Evolutionary conservation across 2,113 vertebrate genomes (phyloP).

Genomic region (Alosa alosa): DNA sequence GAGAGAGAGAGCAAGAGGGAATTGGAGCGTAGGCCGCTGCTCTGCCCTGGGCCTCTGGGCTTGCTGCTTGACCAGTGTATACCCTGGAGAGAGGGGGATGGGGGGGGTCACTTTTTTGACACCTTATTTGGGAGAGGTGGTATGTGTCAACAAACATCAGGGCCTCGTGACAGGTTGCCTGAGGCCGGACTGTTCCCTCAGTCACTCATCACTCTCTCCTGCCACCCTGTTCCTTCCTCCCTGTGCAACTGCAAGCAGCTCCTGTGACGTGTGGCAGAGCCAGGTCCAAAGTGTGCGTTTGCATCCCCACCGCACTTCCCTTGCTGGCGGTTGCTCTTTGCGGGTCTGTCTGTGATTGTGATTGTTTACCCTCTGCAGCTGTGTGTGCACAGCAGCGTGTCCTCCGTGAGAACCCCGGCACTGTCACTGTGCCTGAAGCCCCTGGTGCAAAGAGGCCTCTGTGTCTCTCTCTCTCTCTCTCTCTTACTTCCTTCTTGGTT

Average conservation of each 20-base stretch:
- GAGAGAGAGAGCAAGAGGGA: neutral
- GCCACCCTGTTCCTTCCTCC: neutral
- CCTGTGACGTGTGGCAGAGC: too few relatives aligned
- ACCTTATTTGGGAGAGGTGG: slow-evolving; percentile 41
- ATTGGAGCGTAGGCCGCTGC: neutral
- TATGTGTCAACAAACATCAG: slow-evolving; percentile 36
- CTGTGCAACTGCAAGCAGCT: neutral
- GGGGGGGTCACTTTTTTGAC: slow-evolving; percentile 50
- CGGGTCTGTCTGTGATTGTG: neutral
- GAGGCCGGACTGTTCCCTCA: neutral
- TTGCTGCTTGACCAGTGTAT: neutral
- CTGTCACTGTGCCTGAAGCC: too few relatives aligned
- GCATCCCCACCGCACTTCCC: too few relatives aligned
- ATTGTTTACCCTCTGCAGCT: neutral
- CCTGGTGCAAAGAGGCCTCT: neutral
- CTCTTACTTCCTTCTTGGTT: neutral
- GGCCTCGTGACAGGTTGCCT: neutral
- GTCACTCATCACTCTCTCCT: neutral
- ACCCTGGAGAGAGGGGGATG: slow-evolving; percentile 1
- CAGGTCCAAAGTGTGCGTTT: too few relatives aligned
- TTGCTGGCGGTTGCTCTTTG: neutral
- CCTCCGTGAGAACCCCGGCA: too few relatives aligned
- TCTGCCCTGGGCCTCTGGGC: neutral
- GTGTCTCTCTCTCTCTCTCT: neutral
- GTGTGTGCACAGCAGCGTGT: neutral